Conservation (phyloP, 1,140 invertebrate genomes). For the Sitophilus oryzae region DNA sequence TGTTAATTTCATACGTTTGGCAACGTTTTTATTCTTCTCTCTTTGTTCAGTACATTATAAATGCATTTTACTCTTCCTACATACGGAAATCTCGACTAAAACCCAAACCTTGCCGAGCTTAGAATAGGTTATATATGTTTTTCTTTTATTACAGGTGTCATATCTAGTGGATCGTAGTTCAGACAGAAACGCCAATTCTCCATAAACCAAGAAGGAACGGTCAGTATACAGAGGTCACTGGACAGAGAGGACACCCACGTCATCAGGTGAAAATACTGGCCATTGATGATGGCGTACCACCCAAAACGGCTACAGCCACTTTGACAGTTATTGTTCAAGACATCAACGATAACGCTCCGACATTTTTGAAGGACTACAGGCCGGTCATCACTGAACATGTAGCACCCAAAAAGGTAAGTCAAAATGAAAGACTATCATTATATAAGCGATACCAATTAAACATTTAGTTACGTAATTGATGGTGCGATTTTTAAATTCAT, state of each 20-base stretch:
- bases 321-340: conserved; percentile 92
- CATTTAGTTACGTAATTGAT: too few relatives aligned
- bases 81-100: too few relatives aligned
- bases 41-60: too few relatives aligned
- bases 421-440: too few relatives aligned
- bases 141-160: too few relatives aligned
- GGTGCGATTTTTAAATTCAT: neutral
- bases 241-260: conserved; percentile 86
- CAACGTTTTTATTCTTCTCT: too few relatives aligned
- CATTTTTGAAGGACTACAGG: conserved; percentile 81
- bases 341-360: conserved; percentile 92
- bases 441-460: too few relatives aligned
- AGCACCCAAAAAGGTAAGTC: conserved; percentile 72
- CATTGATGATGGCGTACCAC: conserved; percentile 89
- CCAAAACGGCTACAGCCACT: conserved; percentile 92
- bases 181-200: conserved; percentile 87
- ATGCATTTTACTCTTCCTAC: too few relatives aligned
- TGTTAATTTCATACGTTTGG: too few relatives aligned
- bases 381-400: conserved; percentile 89
- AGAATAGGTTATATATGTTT: too few relatives aligned
- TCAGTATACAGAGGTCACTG: conserved; percentile 82
- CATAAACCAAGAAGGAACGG: conserved; percentile 88
- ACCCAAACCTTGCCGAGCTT: too few relatives aligned
- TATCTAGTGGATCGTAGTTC: conserved; percentile 87
- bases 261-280: conserved; percentile 94